phyloP scores from a whole-genome alignment of 2,797 vertebrate genomes.

The Kryptolebias ocellatus region DNA sequence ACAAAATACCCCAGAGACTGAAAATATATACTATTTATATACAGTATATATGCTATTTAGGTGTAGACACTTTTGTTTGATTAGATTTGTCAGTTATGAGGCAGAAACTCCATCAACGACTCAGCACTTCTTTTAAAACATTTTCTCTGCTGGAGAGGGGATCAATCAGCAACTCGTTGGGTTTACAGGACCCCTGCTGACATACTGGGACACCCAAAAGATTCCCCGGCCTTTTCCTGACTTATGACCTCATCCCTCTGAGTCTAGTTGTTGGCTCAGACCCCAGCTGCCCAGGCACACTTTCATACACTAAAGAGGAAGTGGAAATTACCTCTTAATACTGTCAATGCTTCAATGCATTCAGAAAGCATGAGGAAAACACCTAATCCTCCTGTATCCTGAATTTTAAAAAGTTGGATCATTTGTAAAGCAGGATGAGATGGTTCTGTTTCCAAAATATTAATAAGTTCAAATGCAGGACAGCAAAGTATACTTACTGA shows the following conservation, averaged over 20 bases:
- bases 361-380: conserved; percentile 47
- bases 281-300: conserved; percentile 25
- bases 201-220: conserved; percentile 70
- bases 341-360: conserved; percentile 53
- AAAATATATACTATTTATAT: not conserved
- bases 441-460: conserved; percentile 50
- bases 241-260: conserved; percentile 64
- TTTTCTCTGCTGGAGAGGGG: conserved; percentile 50
- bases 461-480: conserved; percentile 8
- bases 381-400: conserved; percentile 36
- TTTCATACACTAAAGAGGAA: conserved; percentile 37
- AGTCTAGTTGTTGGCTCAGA: conserved; percentile 62
- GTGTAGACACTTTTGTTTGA: conserved; percentile 36
- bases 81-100: conserved; percentile 55
- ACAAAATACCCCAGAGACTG: conserved; percentile 6
- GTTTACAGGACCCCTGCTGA: conserved; percentile 67
- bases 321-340: conserved; percentile 66
- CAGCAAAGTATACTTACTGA: not conserved
- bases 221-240: conserved; percentile 47
- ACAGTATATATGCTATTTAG: conserved; percentile 4
- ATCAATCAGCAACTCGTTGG: conserved; percentile 73
- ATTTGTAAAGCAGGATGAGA: conserved; percentile 26
- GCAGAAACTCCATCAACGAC: conserved; percentile 59
- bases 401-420: conserved; percentile 39
- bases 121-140: conserved; percentile 71